A percentile compares a stretch with the other conserved stretches of the same genome.
Evolutionary conservation across 2,797 vertebrate species (phyloP).

Genomic region (Varecia variegata): DNA sequence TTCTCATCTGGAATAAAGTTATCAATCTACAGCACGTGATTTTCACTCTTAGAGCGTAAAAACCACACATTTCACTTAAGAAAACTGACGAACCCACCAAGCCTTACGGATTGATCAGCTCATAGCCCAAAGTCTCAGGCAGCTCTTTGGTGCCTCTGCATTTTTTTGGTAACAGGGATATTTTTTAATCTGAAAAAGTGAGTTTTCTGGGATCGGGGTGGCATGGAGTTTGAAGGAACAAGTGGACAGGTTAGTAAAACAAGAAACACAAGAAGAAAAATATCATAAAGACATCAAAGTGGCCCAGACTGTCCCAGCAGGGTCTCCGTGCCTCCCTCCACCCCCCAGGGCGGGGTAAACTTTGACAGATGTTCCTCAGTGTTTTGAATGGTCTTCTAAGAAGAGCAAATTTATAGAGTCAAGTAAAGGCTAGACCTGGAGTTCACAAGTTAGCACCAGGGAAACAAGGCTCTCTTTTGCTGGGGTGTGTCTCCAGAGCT

Average conservation of each 20-base stretch:
- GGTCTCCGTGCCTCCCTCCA: not conserved
- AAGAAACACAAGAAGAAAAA: slow-evolving; percentile 46
- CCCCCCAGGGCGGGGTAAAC: slow-evolving; percentile 6
- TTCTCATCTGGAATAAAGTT: not conserved
- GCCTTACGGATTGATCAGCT: not conserved
- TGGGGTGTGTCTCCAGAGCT: not conserved
- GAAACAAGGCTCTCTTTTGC: not conserved
- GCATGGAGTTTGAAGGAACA: slow-evolving; percentile 26
- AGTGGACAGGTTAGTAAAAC: slow-evolving; percentile 47
- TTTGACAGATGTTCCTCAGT: slow-evolving; percentile 49
- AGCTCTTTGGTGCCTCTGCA: not conserved
- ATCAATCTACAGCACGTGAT: rapidly evolving
- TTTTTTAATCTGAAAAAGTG: not conserved
- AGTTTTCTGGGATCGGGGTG: not conserved
- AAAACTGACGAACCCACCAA: not conserved
- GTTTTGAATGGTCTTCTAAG: not conserved
- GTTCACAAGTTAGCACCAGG: slow-evolving; percentile 1
- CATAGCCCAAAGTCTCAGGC: not conserved
- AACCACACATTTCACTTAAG: not conserved
- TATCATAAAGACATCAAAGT: slow-evolving; percentile 55
- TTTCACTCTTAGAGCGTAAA: not conserved
- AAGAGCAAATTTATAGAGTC: not conserved
- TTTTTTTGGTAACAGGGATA: not conserved
- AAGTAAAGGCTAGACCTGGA: not conserved
- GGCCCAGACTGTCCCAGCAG: not conserved